Base-by-base conservation (phyloP, 2,113 vertebrate species). In the Chionodraco myersi region DNA sequence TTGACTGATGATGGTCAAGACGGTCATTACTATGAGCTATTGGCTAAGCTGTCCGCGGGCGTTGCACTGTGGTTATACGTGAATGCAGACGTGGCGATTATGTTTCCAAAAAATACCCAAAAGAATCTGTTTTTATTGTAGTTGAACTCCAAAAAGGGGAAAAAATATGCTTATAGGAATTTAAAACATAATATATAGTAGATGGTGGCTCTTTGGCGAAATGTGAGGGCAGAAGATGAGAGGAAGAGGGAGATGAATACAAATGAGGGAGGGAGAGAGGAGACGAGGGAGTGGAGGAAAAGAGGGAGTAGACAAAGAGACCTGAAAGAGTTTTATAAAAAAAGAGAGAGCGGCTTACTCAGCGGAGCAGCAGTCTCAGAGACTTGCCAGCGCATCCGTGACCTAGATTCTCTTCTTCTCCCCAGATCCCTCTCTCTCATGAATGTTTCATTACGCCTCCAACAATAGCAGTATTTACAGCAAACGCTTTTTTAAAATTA, bases 361-460 rank as follows among this genome's bases (percentile, higher is more conserved):
- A 79, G 86, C n/a, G 75, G 85, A 86, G 89, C 91, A 86, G 90
- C 82, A 82, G 72, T 88, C 84, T 85, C 82, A 53, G 69, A 87
- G 83, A 84, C 89, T 93, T 73, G 87, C 88, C 86, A 90, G 83
- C 49, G 74, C 86, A 92, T 92, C 90, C 83, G 66, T 94, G 95
- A 95, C 94, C 94, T 93, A 95, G 90, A 94, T 95, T 94, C 91
- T 62, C 71, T 44, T 79, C 82, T 88, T 88, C 91, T 89, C 92
- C 86, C 89, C 52, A 75, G 88, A 91, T 92, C 89, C 92, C 80
- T 76, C 88, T 89, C 68, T 41, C 90, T 95, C 90, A 94, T 94
- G 91, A 95, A 94, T 94, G 94, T 94, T 94, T 94, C 93, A 94
- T 94, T 92, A 92, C 66, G 67, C 89, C 90, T 92, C 90, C 85